Evolutionary conservation across 2,113 vertebrate species (phyloP).

Genomic region (Charina bottae): DNA sequence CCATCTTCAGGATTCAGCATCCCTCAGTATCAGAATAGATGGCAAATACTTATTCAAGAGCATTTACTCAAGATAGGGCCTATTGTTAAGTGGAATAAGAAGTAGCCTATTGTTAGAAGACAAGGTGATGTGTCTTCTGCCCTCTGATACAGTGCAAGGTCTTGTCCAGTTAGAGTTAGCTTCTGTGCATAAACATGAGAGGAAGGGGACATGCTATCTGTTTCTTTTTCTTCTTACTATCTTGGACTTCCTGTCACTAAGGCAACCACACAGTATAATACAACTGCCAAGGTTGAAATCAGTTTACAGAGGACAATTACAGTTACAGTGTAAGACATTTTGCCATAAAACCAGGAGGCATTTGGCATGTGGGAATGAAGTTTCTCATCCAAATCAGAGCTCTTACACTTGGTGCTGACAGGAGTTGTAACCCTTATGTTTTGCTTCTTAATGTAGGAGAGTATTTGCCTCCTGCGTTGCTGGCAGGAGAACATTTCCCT

Average conservation of each 20-base stretch:
- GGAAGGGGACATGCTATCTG: not conserved
- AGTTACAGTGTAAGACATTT: not conserved
- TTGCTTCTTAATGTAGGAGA: not conserved
- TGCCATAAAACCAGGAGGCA: not conserved
- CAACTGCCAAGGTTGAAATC: not conserved
- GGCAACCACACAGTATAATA: not conserved
- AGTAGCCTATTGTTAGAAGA: not conserved
- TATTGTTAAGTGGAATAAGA: not conserved
- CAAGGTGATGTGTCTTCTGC: not conserved
- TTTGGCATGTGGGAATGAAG: not conserved
- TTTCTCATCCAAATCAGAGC: not conserved
- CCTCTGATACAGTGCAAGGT: not conserved
- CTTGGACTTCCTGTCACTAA: not conserved
- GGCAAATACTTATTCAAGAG: not conserved
- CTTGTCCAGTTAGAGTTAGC: not conserved
- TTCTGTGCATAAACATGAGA: not conserved
- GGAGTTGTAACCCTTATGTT: not conserved
- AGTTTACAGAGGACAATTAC: not conserved
- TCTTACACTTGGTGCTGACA: not conserved
- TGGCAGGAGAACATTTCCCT: not conserved
- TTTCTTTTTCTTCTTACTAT: not conserved
- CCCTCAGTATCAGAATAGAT: not conserved
- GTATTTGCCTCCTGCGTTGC: not conserved
- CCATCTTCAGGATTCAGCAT: not conserved
- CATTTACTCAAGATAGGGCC: not conserved